phyloP scores from a whole-genome alignment of 2,797 vertebrate species.

The Malacoctenus gilli region DNA sequence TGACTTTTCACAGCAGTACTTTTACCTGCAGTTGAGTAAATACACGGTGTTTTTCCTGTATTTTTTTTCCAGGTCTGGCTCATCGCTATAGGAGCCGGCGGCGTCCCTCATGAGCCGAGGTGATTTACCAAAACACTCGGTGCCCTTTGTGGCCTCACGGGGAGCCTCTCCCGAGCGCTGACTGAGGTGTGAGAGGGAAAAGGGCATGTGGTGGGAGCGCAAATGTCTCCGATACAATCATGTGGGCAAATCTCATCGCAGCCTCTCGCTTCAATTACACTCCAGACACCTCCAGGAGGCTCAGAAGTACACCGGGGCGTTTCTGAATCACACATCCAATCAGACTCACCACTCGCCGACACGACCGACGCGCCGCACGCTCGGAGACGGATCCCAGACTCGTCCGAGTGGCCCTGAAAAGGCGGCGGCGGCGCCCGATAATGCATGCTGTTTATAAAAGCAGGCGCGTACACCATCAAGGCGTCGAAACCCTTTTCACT shows the following conservation, averaged over 20 bases:
- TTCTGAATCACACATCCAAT: constrained; percentile 52
- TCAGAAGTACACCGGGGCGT: constrained; percentile 30
- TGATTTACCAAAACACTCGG: constrained; percentile 22
- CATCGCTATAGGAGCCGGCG: background rate
- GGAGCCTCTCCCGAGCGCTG: background rate
- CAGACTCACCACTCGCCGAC: constrained; percentile 47
- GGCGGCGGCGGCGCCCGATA: background rate
- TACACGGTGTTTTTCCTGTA: too few species aligned
- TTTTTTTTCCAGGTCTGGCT: too few species aligned
- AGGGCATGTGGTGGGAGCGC: constrained; percentile 54
- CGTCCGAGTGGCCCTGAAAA: constrained; percentile 3
- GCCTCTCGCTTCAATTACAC: constrained; percentile 28
- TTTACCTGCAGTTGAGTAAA: too few species aligned
- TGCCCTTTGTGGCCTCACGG: constrained; percentile 28
- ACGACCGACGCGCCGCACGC: constrained; percentile 31
- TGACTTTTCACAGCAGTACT: too few species aligned
- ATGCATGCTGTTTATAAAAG: background rate
- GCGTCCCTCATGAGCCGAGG: constrained; percentile 1
- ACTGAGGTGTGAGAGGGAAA: constrained; percentile 24
- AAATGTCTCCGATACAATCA: constrained; percentile 46
- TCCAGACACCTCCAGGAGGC: constrained; percentile 39
- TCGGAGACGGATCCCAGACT: constrained; percentile 19
- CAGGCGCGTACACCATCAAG: background rate
- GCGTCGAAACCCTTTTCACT: background rate
- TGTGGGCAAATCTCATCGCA: constrained; percentile 43